Conservation (phyloP, 2,113 vertebrate species). For the Hipposideros armiger region DNA sequence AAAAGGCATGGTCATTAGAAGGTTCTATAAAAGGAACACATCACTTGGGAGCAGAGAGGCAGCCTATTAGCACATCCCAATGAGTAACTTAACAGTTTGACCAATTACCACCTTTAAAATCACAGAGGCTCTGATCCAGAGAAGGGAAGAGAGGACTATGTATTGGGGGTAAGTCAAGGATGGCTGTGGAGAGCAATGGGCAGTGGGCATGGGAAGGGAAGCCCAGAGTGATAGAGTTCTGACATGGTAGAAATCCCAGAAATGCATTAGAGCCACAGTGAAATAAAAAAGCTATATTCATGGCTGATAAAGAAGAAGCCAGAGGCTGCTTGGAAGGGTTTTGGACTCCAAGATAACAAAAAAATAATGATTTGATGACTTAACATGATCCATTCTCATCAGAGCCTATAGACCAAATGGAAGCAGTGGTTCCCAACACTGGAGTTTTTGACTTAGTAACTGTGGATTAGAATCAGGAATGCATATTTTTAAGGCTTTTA, state of each 20-base stretch:
- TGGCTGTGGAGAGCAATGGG: not conserved
- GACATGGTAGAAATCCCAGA: not conserved
- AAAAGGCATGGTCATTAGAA: conserved; percentile 4
- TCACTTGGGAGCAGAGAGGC: not conserved
- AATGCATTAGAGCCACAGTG: not conserved
- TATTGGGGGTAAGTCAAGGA: not conserved
- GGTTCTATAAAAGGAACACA: conserved; percentile 7
- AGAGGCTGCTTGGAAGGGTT: not conserved
- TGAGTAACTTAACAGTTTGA: conserved; percentile 26
- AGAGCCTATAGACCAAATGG: not conserved
- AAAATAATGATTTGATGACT: not conserved
- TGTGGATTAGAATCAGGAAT: not conserved
- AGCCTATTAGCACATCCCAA: not conserved
- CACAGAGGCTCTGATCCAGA: conserved; percentile 29
- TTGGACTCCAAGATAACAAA: not conserved
- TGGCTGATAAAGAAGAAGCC: not conserved
- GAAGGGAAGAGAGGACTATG: not conserved
- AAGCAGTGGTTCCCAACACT: not conserved
- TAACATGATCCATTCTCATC: not conserved
- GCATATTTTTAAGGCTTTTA: not conserved
- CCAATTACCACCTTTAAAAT: conserved; percentile 35
- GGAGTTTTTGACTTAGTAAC: not conserved
- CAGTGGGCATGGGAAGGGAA: not conserved
- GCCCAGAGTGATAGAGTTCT: not conserved
- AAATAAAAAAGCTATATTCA: not conserved